These are phyloP conservation scores for Drosophila demipolita DNA, from an alignment of 2,888 invertebrate species.

Conservation along the genomic window DNA sequence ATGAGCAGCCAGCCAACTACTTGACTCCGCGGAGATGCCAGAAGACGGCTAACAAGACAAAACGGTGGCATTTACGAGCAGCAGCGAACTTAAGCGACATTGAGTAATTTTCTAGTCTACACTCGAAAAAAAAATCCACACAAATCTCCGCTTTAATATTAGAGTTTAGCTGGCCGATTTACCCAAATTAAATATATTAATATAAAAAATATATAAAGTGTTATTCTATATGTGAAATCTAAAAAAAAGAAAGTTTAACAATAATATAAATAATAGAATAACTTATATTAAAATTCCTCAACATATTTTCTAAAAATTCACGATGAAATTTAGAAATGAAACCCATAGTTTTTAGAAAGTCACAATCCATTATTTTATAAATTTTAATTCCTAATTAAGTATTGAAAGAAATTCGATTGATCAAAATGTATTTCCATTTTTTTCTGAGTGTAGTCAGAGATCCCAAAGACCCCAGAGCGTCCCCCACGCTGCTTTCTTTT, in stretches of 20 bases:
- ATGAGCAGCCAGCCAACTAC: constrained; percentile 36
- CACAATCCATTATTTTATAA: background rate
- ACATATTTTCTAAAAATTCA: background rate
- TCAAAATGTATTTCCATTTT: background rate
- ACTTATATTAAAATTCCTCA: background rate
- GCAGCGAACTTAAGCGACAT: constrained; percentile 34
- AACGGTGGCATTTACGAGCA: constrained; percentile 37
- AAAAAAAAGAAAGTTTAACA: background rate
- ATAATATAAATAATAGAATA: background rate
- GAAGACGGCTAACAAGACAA: constrained; percentile 24
- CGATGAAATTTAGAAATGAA: background rate
- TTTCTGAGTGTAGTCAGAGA: constrained; percentile 31
- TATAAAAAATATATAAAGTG: background rate
- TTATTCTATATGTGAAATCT: background rate
- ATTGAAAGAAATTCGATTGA: background rate
- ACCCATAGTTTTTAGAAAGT: background rate
- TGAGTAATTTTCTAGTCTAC: constrained; percentile 73
- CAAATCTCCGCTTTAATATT: background rate
- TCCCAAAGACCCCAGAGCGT: constrained; percentile 10
- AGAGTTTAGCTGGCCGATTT: background rate
- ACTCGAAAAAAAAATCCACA: background rate
- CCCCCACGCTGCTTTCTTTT: constrained; percentile 65
- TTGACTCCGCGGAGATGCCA: constrained; percentile 1
- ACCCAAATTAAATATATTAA: background rate
- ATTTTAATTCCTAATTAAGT: background rate